phyloP scores from a whole-genome alignment of 2,888 invertebrate genomes.

The Eudemis profundana region DNA sequence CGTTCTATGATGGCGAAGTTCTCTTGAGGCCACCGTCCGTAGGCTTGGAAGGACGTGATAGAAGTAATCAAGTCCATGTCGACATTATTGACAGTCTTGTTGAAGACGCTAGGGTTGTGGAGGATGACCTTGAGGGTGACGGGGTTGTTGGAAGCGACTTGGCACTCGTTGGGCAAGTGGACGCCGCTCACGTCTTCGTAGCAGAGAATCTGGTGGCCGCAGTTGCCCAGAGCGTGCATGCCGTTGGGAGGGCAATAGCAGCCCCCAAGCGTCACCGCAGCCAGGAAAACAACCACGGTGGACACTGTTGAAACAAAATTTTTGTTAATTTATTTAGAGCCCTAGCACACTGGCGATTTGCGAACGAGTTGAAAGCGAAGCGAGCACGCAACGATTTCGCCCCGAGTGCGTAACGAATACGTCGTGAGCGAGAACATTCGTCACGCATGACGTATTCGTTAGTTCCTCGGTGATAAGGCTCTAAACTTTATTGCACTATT shows the following conservation, averaged over 20 bases:
- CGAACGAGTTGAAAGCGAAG: too few species aligned
- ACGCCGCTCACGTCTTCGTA: conserved; percentile 56
- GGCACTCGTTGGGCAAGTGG: conserved; percentile 61
- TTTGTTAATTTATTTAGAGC: too few species aligned
- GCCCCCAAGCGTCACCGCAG: conserved; percentile 50
- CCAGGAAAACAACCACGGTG: conserved; percentile 49
- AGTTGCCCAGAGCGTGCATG: conserved; percentile 55
- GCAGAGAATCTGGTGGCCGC: conserved; percentile 64
- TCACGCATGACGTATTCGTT: too few species aligned
- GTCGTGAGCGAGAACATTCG: too few species aligned
- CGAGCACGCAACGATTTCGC: too few species aligned
- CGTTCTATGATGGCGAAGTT: conserved; percentile 62
- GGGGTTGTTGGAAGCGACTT: conserved; percentile 65
- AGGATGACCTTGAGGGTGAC: conserved; percentile 62
- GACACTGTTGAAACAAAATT: conserved; percentile 55
- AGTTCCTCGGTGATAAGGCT: too few species aligned
- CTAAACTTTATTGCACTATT: too few species aligned
- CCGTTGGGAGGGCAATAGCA: conserved; percentile 61
- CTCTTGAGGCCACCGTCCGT: conserved; percentile 60
- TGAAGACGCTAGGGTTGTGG: conserved; percentile 59
- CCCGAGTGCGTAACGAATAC: too few species aligned
- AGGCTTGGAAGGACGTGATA: conserved; percentile 63
- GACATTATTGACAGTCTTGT: conserved; percentile 47
- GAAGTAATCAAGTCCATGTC: conserved; percentile 58
- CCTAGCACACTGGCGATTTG: too few species aligned